Evolutionary conservation across 2,113 vertebrate species (phyloP), one percentile per base, ranked within the genome.

Genomic region (Sorex araneus): DNA sequence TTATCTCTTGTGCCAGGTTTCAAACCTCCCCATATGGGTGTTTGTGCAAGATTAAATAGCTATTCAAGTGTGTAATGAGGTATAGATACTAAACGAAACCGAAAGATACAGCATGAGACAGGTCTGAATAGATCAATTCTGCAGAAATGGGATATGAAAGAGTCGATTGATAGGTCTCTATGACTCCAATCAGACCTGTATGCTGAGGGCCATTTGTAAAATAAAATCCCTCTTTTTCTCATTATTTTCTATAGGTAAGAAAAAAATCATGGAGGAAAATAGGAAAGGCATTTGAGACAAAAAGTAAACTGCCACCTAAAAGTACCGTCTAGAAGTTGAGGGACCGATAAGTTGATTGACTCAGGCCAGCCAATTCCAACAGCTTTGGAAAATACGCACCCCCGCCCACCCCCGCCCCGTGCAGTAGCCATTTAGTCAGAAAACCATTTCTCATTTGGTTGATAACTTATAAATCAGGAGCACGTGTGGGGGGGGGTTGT

Each of bases 31-130:
- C 66, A 93, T 94, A 93, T 4, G 82, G 1, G 27, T 76, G 50
- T 84, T 93, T 94, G 67, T 94, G 47, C 67, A 96, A 97, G 94
- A 83, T 95, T 93, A 97, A 96, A 94, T 85, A 89, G 90, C 71
- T 95, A 69, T 74, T 96, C 71, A 95, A 25, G 64, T 90, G 25
- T 91, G 71, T 84, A 94, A 96, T 94, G 78, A 94, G 95, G 91
- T 86, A 36, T 32, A 89, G 32, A 66, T 66, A 78, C 73, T 83
- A 91, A 95, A 87, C 32, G 30, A 30, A 87, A 93, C 69, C 75
- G 64, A 94, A 86, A 90, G 32, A 71, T 45, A 80, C 2, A 2
- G 25, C 23, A 82, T 1, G 27, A 50, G 89, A 43, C 27, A 64
- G 70, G 89, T 90, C 60, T 70, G 47, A 94, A 32, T 50, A 50